Evolutionary conservation across 1,140 invertebrate genomes (phyloP).

Genomic region (Lepidurus couesii): DNA sequence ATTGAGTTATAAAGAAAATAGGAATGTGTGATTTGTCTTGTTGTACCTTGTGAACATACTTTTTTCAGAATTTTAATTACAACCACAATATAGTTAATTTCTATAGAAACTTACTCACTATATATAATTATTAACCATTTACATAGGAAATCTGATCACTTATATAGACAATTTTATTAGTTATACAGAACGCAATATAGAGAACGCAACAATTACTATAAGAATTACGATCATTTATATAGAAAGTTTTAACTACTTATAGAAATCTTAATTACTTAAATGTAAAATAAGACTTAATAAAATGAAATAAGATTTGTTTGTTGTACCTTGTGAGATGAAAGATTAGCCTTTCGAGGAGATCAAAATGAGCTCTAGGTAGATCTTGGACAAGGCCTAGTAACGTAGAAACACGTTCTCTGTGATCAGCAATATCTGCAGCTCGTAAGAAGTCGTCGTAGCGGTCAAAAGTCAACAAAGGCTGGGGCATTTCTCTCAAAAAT

Average conservation of each 20-base stretch:
- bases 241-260: background rate
- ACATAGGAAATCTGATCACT: too few relatives aligned
- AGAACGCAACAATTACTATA: too few relatives aligned
- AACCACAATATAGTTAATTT: too few relatives aligned
- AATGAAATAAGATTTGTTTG: conserved; percentile 36
- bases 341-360: conserved; percentile 84
- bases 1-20: too few relatives aligned
- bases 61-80: too few relatives aligned
- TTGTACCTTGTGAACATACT: too few relatives aligned
- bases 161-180: too few relatives aligned
- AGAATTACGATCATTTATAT: too few relatives aligned
- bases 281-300: background rate
- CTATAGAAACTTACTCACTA: too few relatives aligned
- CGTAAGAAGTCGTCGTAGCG: conserved; percentile 90
- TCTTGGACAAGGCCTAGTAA: conserved; percentile 82
- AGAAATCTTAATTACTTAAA: background rate
- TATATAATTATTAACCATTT: too few relatives aligned
- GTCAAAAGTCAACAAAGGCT: conserved; percentile 87
- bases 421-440: conserved; percentile 72
- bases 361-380: conserved; percentile 80
- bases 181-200: too few relatives aligned
- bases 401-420: conserved; percentile 72
- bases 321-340: conserved; percentile 78
- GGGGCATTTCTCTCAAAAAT: conserved; percentile 87
- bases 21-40: too few relatives aligned